Evolutionary conservation across 64 coral and sea anemone genomes (phyloP).

Genomic region (Anthopleura sola): DNA sequence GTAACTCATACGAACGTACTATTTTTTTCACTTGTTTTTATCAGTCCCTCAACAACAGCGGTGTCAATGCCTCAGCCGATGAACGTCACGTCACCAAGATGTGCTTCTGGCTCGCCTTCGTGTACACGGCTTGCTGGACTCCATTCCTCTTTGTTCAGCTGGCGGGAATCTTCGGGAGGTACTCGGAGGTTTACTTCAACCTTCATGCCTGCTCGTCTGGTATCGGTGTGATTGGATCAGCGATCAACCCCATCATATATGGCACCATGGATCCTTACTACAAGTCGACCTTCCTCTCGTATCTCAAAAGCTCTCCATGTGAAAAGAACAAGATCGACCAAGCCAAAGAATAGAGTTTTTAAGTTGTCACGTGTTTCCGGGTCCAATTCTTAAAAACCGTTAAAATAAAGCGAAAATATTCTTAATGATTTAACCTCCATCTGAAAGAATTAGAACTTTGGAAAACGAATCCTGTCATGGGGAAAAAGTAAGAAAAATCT

Average conservation of each 20-base stretch:
- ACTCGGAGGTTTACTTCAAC: conserved; percentile 91
- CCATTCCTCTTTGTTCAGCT: conserved; percentile 91
- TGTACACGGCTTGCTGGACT: conserved; percentile 90
- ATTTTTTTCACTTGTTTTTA: neutral
- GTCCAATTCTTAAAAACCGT: too few relatives aligned
- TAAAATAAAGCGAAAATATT: too few relatives aligned
- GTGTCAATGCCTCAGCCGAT: conserved; percentile 60
- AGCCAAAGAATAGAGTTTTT: neutral
- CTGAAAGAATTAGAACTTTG: too few relatives aligned
- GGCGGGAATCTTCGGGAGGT: conserved; percentile 70
- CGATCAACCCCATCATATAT: conserved; percentile 75
- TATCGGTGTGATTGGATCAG: conserved; percentile 85
- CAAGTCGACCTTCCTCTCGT: conserved; percentile 17
- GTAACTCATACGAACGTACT: neutral
- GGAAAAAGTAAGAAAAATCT: too few relatives aligned
- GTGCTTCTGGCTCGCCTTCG: conserved; percentile 64
- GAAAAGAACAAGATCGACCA: conserved; percentile 25
- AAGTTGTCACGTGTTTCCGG: too few relatives aligned
- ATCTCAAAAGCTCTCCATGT: neutral
- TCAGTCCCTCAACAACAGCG: conserved; percentile 33
- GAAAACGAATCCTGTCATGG: too few relatives aligned
- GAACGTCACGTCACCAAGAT: conserved; percentile 83
- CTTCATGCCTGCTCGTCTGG: conserved; percentile 84
- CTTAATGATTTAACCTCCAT: too few relatives aligned
- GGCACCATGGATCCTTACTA: conserved; percentile 82